These are phyloP conservation scores for Plutella xylostella DNA, from an alignment of 2,888 invertebrate genomes.

Conservation along the genomic window DNA sequence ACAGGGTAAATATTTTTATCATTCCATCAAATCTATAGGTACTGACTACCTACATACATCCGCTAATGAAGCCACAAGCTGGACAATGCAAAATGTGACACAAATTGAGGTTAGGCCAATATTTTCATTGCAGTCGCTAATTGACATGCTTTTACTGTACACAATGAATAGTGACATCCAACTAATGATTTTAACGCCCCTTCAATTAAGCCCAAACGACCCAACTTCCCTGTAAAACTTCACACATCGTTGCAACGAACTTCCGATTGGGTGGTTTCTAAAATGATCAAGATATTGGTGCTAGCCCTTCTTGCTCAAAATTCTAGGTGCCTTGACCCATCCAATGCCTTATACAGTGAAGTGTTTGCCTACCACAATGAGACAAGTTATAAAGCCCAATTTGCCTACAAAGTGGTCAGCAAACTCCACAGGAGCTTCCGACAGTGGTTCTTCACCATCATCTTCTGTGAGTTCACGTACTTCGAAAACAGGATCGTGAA, in stretches of 20 bases:
- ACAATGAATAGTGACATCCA: conserved; percentile 34
- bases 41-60: neutral
- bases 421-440: conserved; percentile 50
- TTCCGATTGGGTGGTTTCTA: no score
- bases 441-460: conserved; percentile 57
- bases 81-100: conserved; percentile 15
- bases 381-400: conserved; percentile 35
- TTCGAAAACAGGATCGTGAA: conserved; percentile 57
- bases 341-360: conserved; percentile 32
- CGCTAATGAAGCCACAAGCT: neutral
- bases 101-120: conserved; percentile 43
- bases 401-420: conserved; percentile 43
- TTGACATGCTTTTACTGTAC: conserved; percentile 51
- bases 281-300: conserved; percentile 29
- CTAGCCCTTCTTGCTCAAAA: conserved; percentile 23
- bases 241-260: no score
- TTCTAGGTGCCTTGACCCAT: conserved; percentile 21
- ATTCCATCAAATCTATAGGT: no score
- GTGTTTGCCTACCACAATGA: conserved; percentile 39
- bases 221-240: neutral
- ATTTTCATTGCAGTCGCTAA: conserved; percentile 47
- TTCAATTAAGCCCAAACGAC: no score
- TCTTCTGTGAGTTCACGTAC: conserved; percentile 57
- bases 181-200: conserved; percentile 41
- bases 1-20: no score